Conservation (phyloP, 2,113 vertebrate genomes). For the Willisornis vidua region DNA sequence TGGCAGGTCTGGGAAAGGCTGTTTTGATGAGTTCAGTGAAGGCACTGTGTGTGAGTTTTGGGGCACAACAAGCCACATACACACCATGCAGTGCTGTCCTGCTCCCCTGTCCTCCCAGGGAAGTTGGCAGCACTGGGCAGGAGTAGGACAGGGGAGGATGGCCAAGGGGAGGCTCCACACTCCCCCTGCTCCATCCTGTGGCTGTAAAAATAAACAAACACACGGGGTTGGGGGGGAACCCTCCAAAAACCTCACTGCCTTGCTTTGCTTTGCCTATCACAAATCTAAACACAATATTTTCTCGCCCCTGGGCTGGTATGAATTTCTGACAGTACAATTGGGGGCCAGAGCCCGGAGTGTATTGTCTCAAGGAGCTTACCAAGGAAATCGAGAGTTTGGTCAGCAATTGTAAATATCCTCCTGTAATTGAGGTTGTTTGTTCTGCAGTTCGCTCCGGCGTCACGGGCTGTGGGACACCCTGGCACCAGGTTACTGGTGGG, state of each 20-base stretch:
- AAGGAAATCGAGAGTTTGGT: slow-evolving; percentile 79
- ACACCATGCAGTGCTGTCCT: neutral
- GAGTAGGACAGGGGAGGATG: slow-evolving; percentile 21
- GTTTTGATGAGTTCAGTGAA: neutral
- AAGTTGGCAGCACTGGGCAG: neutral
- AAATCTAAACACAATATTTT: slow-evolving; percentile 74
- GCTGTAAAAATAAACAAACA: slow-evolving; percentile 75
- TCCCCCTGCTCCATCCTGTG: slow-evolving; percentile 41
- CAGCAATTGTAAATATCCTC: slow-evolving; percentile 82
- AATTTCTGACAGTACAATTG: slow-evolving; percentile 74
- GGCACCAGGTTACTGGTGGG: slow-evolving; percentile 85
- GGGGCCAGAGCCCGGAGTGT: slow-evolving; percentile 11
- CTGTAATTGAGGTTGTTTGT: slow-evolving; percentile 73
- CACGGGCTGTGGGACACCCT: slow-evolving; percentile 78
- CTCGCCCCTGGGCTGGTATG: slow-evolving; percentile 65
- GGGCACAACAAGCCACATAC: neutral
- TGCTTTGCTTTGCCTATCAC: slow-evolving; percentile 67
- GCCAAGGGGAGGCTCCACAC: slow-evolving; percentile 7
- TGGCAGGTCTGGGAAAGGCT: neutral
- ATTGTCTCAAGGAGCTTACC: slow-evolving; percentile 75
- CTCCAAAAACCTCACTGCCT: neutral
- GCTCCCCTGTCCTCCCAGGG: neutral
- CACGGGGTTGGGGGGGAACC: neutral
- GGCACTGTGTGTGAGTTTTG: fast-evolving
- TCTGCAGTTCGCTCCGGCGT: slow-evolving; percentile 63